Evolutionary conservation across 2,888 invertebrate species (phyloP).

Genomic region (Ormia ochracea): DNA sequence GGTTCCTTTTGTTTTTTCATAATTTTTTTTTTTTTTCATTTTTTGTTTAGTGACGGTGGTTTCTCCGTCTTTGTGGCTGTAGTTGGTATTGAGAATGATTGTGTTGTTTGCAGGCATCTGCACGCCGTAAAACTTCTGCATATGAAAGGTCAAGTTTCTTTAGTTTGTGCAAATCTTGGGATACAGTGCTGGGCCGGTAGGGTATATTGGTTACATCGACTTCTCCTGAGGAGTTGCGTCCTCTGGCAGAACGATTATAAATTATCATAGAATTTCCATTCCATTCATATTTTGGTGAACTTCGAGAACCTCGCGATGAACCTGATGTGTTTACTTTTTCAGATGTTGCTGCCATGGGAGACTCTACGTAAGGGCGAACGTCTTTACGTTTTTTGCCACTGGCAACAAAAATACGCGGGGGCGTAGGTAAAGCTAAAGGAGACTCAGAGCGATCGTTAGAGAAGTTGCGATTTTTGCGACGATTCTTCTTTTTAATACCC

Average conservation of each 20-base stretch:
- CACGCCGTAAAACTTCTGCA: conserved; percentile 88
- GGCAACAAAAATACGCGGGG: conserved; percentile 82
- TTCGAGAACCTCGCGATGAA: conserved; percentile 49
- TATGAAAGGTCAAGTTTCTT: conserved; percentile 89
- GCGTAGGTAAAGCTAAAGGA: conserved; percentile 81
- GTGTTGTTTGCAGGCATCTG: conserved; percentile 73
- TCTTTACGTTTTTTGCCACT: conserved; percentile 79
- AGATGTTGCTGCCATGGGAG: conserved; percentile 60
- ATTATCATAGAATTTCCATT: conserved; percentile 85
- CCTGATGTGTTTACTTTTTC: conserved; percentile 26
- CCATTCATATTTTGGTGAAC: conserved; percentile 78
- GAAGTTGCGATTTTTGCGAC: conserved; percentile 80
- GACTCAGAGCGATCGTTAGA: conserved; percentile 82
- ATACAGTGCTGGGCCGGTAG: conserved; percentile 84
- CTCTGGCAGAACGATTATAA: conserved; percentile 79
- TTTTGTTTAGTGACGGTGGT: conserved; percentile 57
- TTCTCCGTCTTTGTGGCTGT: conserved; percentile 63
- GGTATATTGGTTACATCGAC: conserved; percentile 74
- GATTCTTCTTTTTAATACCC: conserved; percentile 84
- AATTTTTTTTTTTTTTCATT: not conserved
- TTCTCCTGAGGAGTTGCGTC: conserved; percentile 69
- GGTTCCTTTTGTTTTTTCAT: not conserved
- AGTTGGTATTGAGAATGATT: conserved; percentile 64
- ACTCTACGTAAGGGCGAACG: conserved; percentile 79
- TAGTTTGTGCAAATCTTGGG: conserved; percentile 88